Conservation (phyloP, 2,113 vertebrate genomes). For the Dasyprocta punctata region DNA sequence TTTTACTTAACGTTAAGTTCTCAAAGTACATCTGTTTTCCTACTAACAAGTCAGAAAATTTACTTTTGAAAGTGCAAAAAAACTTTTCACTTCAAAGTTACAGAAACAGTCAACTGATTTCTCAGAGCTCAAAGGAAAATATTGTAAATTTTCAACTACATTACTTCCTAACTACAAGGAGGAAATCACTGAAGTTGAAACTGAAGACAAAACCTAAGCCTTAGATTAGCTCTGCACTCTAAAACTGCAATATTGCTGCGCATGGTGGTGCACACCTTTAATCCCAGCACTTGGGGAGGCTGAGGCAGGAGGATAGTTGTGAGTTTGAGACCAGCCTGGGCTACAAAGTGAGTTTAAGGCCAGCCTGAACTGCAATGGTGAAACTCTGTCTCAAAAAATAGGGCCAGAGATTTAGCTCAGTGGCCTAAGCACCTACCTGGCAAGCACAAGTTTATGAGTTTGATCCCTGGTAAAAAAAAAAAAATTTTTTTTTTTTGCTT, state of each 20-base stretch:
- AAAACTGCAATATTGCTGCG: neutral
- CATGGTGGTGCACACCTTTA: too few relatives aligned
- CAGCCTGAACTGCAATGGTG: too few relatives aligned
- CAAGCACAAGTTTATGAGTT: too few relatives aligned
- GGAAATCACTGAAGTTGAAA: neutral
- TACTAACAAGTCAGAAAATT: neutral
- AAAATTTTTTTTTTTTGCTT: too few relatives aligned
- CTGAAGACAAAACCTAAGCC: neutral
- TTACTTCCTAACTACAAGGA: neutral
- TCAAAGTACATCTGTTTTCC: neutral
- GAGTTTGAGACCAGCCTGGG: too few relatives aligned
- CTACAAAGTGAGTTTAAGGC: too few relatives aligned
- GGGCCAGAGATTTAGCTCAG: too few relatives aligned
- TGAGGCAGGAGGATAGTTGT: too few relatives aligned
- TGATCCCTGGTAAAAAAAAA: too few relatives aligned
- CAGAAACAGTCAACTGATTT: neutral
- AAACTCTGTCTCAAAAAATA: too few relatives aligned
- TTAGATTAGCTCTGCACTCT: neutral
- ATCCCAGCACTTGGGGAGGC: too few relatives aligned
- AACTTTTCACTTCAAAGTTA: neutral
- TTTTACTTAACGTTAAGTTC: neutral
- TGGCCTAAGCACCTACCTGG: too few relatives aligned
- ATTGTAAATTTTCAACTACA: neutral
- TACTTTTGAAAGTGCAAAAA: neutral
- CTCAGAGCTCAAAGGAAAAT: neutral